Percentiles rank a stretch among this genome's conserved stretches.
Evolutionary conservation across 2,113 vertebrate species (phyloP).

Genomic region (Brachirus orientalis): DNA sequence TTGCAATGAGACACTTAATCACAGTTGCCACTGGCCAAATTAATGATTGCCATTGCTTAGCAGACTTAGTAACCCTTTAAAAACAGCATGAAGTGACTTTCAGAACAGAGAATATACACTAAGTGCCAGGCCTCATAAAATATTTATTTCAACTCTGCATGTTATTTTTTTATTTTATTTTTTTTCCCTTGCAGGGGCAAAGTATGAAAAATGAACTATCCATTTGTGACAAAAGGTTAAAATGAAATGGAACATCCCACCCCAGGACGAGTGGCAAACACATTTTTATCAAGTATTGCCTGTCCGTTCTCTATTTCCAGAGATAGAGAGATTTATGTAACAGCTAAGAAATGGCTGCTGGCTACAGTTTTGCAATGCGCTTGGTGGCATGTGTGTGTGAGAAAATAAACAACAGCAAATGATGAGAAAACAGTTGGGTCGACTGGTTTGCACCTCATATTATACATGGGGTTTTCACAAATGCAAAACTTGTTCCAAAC

Average conservation of each 20-base stretch:
- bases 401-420: constrained; percentile 21
- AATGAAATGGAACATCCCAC: constrained; percentile 55
- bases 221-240: constrained; percentile 52
- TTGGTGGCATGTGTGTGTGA: constrained; percentile 8
- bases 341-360: constrained; percentile 45
- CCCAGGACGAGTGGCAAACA: constrained; percentile 41
- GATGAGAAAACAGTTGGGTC: constrained; percentile 31
- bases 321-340: constrained; percentile 25
- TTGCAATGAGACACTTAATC: constrained; percentile 78
- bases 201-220: constrained; percentile 65
- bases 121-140: constrained; percentile 37
- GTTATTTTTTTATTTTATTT: constrained; percentile 9
- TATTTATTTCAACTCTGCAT: constrained; percentile 44
- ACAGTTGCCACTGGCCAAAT: constrained; percentile 66
- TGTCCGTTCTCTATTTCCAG: constrained; percentile 46
- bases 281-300: constrained; percentile 53
- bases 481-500: constrained; percentile 42
- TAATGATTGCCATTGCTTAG: constrained; percentile 62
- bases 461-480: too few species aligned
- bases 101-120: constrained; percentile 31
- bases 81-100: constrained; percentile 19
- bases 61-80: constrained; percentile 45
- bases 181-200: constrained; percentile 35
- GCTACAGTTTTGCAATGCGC: constrained; percentile 34
- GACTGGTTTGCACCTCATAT: constrained; percentile 36